Conservation (phyloP, 2,797 vertebrate genomes). For the Meda fulgida region DNA sequence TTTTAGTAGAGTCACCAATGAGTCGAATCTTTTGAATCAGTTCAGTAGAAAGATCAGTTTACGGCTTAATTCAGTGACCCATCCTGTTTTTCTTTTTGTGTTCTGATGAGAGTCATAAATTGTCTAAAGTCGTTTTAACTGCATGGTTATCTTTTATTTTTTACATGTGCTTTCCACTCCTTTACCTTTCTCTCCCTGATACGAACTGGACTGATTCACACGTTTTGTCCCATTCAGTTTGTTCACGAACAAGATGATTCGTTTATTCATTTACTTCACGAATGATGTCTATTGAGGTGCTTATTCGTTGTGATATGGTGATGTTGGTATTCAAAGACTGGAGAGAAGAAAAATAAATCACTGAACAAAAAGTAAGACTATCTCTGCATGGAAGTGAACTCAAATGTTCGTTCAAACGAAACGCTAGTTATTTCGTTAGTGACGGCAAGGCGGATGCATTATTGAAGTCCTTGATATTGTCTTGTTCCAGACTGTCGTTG, state of each 20-base stretch:
- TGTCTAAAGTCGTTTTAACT: background rate
- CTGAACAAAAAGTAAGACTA: background rate
- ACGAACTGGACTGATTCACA: background rate
- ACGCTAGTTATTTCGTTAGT: background rate
- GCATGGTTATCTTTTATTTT: background rate
- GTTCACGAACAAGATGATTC: background rate
- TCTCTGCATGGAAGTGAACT: background rate
- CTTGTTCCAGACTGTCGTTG: conserved; percentile 12
- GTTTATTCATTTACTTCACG: background rate
- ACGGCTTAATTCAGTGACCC: background rate
- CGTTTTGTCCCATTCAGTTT: background rate
- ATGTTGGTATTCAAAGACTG: background rate
- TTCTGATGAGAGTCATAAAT: background rate
- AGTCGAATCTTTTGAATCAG: background rate
- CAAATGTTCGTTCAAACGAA: background rate
- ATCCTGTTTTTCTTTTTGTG: background rate
- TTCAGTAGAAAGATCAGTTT: background rate
- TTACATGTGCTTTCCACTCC: background rate
- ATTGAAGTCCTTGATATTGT: background rate
- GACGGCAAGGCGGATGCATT: background rate
- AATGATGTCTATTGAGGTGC: background rate
- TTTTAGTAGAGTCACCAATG: background rate
- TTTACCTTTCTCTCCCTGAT: background rate
- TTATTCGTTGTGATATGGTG: background rate
- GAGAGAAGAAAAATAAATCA: background rate